Percentiles rank a stretch among this genome's conserved stretches.
These are phyloP conservation scores for Leptinotarsa juncta DNA, from an alignment of 2,888 invertebrate genomes.

Conservation along the genomic window DNA sequence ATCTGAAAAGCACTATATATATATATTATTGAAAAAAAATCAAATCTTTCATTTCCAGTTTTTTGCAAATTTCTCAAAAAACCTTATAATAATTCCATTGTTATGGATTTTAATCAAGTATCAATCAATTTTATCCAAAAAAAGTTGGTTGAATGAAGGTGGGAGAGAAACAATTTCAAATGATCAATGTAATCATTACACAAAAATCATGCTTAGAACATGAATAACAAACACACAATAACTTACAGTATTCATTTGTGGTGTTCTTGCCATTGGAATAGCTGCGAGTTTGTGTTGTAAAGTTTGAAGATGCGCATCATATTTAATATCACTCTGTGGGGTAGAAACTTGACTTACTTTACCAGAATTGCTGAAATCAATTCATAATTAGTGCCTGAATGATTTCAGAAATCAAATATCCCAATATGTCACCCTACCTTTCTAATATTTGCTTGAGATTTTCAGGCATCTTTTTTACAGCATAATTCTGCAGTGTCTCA, in stretches of 20 bases:
- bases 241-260: conserved; percentile 65
- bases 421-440: conserved; percentile 45
- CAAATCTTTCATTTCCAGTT: no score
- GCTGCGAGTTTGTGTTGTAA: conserved; percentile 77
- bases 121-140: no score
- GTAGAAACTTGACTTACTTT: conserved; percentile 73
- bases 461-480: conserved; percentile 56
- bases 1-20: no score
- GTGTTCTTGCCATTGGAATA: conserved; percentile 65
- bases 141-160: background rate
- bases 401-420: conserved; percentile 5
- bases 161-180: conserved; percentile 1
- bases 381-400: background rate
- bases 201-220: conserved; percentile 15
- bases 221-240: background rate
- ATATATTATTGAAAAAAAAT: no score
- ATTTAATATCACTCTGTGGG: conserved; percentile 74
- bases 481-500: conserved; percentile 52
- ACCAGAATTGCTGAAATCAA: conserved; percentile 49
- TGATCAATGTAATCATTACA: background rate
- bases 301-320: conserved; percentile 77
- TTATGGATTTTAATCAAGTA: no score
- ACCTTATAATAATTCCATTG: no score
- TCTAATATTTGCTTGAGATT: conserved; percentile 65
- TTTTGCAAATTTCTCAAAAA: no score